phyloP scores from a whole-genome alignment of 1,140 invertebrate genomes.

The Arctopsyche grandis region DNA sequence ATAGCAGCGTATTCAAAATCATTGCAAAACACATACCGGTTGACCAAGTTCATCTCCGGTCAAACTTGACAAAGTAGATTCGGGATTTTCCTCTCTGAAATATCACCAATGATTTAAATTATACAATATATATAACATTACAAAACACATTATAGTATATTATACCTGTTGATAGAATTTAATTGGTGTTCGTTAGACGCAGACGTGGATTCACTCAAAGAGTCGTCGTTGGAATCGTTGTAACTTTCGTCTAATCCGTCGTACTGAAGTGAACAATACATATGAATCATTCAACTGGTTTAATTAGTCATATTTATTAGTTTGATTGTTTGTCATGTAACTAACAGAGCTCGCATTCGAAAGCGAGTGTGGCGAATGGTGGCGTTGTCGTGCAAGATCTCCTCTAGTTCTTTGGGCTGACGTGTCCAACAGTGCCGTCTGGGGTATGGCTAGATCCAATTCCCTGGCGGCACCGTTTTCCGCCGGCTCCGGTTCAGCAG shows the following conservation, averaged over 20 bases:
- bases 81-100: constrained; percentile 53
- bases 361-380: constrained; percentile 65
- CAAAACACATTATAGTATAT: constrained; percentile 25
- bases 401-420: constrained; percentile 89
- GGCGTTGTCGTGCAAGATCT: constrained; percentile 76
- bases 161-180: constrained; percentile 54
- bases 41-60: constrained; percentile 52
- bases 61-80: constrained; percentile 53
- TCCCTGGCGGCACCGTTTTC: constrained; percentile 66
- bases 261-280: constrained; percentile 63
- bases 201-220: constrained; percentile 67
- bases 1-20: background rate
- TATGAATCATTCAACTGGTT: background rate
- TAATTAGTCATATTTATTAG: background rate
- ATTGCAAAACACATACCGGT: constrained; percentile 39
- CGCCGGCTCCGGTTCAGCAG: background rate
- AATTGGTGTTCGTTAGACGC: constrained; percentile 60
- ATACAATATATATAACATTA: no score
- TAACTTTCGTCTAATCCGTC: constrained; percentile 77
- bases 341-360: constrained; percentile 75
- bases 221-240: constrained; percentile 76
- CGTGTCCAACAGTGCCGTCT: constrained; percentile 83
- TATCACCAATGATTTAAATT: constrained; percentile 23
- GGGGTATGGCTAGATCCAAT: constrained; percentile 85
- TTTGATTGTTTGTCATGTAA: constrained; percentile 22